These are phyloP conservation scores for Merodon equestris DNA, from an alignment of 2,888 invertebrate species.

Conservation along the genomic window DNA sequence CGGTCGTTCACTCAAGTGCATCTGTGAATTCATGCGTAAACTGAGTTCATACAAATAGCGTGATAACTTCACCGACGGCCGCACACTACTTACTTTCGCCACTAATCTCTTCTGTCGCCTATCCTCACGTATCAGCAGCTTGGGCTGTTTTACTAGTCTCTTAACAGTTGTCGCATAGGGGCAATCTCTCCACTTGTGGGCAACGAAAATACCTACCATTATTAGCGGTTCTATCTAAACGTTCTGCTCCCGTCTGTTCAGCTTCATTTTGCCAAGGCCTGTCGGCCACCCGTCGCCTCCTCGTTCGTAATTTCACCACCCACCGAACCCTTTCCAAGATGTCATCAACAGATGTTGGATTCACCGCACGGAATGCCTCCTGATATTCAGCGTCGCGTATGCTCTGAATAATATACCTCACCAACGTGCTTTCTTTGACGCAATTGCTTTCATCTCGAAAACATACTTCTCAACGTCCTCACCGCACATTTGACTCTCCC, in stretches of 20 bases:
- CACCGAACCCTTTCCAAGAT: constrained; percentile 12
- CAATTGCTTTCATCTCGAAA: constrained; percentile 3
- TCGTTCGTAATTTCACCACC: neutral
- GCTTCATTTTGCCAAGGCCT: constrained; percentile 3
- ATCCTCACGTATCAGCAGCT: too few species aligned
- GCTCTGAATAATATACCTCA: neutral
- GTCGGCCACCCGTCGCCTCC: neutral
- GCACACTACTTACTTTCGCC: too few species aligned
- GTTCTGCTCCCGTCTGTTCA: neutral
- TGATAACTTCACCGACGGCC: too few species aligned
- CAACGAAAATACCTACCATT: neutral
- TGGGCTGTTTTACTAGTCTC: too few species aligned
- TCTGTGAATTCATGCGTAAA: too few species aligned
- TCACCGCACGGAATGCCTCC: constrained; percentile 18
- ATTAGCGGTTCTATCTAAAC: neutral
- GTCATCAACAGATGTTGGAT: constrained; percentile 10
- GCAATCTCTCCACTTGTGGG: neutral
- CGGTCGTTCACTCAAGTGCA: too few species aligned
- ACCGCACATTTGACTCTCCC: too few species aligned
- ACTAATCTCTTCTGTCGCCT: too few species aligned
- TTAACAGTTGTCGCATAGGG: too few species aligned
- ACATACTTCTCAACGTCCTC: too few species aligned
- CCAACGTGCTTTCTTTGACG: too few species aligned
- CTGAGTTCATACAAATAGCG: too few species aligned
- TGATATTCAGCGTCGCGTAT: constrained; percentile 2